Base-by-base conservation (phyloP, 2,113 vertebrate species). In the Gulo gulo region DNA sequence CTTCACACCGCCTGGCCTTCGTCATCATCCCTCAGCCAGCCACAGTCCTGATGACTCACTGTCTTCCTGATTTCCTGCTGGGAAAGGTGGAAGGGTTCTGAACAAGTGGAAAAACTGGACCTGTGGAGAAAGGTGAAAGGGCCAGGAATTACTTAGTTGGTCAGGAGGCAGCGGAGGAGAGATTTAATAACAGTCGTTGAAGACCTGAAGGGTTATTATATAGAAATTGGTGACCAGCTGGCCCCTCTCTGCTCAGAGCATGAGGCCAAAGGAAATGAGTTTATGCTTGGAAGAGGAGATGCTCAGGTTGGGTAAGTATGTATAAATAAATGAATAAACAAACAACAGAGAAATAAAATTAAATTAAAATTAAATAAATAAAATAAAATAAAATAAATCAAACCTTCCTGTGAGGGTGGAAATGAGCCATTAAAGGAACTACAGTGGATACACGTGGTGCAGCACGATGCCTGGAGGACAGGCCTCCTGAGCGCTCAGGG, bases 191-290 rank as follows among this genome's bases (percentile, higher is more conserved):
- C 13, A 61, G 69, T 74, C 81, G 86, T 76, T 36, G 47, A 85
- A 55, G 87, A 79, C 86, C 87, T 87, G 42, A 96, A 96, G 74
- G 74, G 87, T 71, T 95, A 93, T 95, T 83, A 87, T 36, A 83
- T 21, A 86, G 90, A 97, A 96, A 92, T 23, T 59, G 84, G 97
- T 87, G 79, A 96, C 92, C 79, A 50, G 83, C 65, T 94, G 95
- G 79, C 88, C 87, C 88, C 29, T 89, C n/a, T 88, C 92, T 34
- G 83, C 92, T 95, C 93, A 55, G 95, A 82, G 90, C 73, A 97
- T 0, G 16, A 63, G 80, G 65, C 47, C 57, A 86, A 57, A 95
- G 85, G 83, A 94, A 96, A 95, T 90, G 79, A 96, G 83, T 97
- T 92, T 90, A 87, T 34, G 78, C 12, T 82, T 71, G 3, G 42